Evolutionary conservation across 2,113 vertebrate genomes (phyloP).

Genomic region (Seriola aureovittata): DNA sequence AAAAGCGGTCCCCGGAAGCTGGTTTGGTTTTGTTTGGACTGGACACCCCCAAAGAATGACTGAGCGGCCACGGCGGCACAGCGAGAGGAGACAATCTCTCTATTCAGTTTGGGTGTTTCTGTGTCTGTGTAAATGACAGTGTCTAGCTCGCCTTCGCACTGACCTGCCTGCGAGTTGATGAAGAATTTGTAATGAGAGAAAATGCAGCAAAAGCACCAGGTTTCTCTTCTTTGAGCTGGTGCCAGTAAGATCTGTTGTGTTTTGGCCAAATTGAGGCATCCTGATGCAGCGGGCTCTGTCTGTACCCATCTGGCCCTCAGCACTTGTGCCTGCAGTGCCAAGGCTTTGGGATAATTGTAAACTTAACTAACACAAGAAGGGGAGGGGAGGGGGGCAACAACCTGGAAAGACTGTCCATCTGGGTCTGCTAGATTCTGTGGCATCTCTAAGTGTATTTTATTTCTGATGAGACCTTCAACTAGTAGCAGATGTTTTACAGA

Average conservation of each 20-base stretch:
- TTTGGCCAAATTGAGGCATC: constrained; percentile 61
- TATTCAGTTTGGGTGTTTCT: constrained; percentile 72
- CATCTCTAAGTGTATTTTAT: constrained; percentile 78
- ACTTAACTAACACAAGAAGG: constrained; percentile 54
- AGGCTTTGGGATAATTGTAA: constrained; percentile 73
- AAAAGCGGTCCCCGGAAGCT: background rate
- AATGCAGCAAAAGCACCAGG: constrained; percentile 22
- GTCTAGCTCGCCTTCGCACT: constrained; percentile 49
- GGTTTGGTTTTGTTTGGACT: constrained; percentile 45
- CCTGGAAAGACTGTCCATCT: constrained; percentile 61
- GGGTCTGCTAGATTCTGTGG: constrained; percentile 68
- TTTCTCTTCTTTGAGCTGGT: constrained; percentile 46
- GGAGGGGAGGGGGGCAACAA: constrained; percentile 46
- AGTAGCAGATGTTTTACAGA: constrained; percentile 75
- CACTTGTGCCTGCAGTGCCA: constrained; percentile 71
- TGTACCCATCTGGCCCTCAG: constrained; percentile 72
- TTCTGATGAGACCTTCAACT: constrained; percentile 66
- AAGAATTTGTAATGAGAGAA: constrained; percentile 47
- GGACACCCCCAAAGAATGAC: constrained; percentile 67
- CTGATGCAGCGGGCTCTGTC: constrained; percentile 66
- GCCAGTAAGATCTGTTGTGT: constrained; percentile 60
- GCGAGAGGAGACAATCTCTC: constrained; percentile 76
- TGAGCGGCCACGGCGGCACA: constrained; percentile 69
- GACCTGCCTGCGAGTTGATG: constrained; percentile 47
- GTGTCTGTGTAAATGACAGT: constrained; percentile 70